These are phyloP conservation scores for Pilophorus perplexus DNA, from an alignment of 2,888 invertebrate species.

Conservation along the genomic window DNA sequence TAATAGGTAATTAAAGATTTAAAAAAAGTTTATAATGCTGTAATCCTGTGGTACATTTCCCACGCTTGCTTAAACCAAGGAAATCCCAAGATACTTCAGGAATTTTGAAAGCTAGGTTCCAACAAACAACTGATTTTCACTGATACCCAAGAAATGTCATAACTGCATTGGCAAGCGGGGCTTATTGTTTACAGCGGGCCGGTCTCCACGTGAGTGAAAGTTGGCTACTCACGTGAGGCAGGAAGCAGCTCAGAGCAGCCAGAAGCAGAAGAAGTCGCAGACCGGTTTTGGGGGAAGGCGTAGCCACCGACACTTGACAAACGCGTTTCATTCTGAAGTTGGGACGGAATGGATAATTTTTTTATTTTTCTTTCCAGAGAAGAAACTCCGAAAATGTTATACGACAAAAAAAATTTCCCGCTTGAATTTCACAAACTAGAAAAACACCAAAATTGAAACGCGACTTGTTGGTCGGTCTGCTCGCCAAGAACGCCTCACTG, in stretches of 20 bases:
- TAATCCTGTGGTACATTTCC: no score
- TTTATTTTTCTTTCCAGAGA: no score
- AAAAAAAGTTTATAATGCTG: no score
- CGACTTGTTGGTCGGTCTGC: slow-evolving; percentile 6
- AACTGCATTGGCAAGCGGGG: background rate
- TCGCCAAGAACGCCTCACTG: slow-evolving; percentile 20
- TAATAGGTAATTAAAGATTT: no score
- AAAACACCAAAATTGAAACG: background rate
- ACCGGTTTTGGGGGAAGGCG: slow-evolving; percentile 18
- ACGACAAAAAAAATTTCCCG: no score
- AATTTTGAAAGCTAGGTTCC: no score
- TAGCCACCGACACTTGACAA: slow-evolving; percentile 30
- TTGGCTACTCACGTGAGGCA: slow-evolving; percentile 38
- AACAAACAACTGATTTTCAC: background rate
- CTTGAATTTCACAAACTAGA: no score
- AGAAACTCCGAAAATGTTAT: background rate
- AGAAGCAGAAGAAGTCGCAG: slow-evolving; percentile 21
- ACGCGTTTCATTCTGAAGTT: slow-evolving; percentile 28
- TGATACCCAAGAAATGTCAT: background rate
- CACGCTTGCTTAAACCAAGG: no score
- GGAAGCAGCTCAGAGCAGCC: slow-evolving; percentile 26
- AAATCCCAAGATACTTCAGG: no score
- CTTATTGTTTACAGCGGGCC: slow-evolving; percentile 20
- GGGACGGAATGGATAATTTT: no score
- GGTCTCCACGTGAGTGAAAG: slow-evolving; percentile 36